Evolutionary conservation across 2,888 invertebrate species (phyloP), one percentile per base, ranked within the genome.

Genomic region (Luffia ferchaultella): DNA sequence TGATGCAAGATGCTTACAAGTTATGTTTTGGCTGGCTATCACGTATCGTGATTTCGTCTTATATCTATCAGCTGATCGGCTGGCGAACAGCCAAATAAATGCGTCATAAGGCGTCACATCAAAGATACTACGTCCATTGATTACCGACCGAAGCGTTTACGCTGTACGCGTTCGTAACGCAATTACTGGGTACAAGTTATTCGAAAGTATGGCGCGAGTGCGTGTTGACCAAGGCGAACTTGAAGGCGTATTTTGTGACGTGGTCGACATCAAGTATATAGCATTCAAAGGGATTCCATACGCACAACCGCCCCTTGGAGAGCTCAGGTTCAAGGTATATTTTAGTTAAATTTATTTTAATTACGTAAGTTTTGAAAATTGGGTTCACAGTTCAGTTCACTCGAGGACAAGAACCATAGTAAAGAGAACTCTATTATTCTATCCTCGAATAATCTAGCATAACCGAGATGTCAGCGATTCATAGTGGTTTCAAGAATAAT

Each of bases 251-350:
- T 48, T 64, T 17, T 73, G 66, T 58, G 65, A 67, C 48, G 54
- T 60, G 48, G 63, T 58, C 9, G 61, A 65, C 42, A 66, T 63
- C 54, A 69, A 65, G 52, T 85, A 76, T 59, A 61, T 69, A 41
- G 73, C 82, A 44, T 85, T 84, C 62, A 83, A 83, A 67, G 87
- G 88, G 48, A 85, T 88, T 57, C 88, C 88, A 17, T 88, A 87
- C 58, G 88, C 88, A 5, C 73, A 78, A 56, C 87, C 88, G 48
- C 88, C 88, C 12, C 53, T 88, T 30, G 86, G 85, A 42, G 61
- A 76, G 59, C 77, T 88, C 53, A 75, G 88, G 73, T 88, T 88
- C 69, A 84, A 86, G 85, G 88, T 87, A 65, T 79, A 71, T 67
- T 51, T 12, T 15, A 42, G 3, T 42, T 42, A 30, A n/a, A n/a